These are phyloP conservation scores for Bombus superbus DNA, from an alignment of 1,140 invertebrate genomes.

Conservation along the genomic window DNA sequence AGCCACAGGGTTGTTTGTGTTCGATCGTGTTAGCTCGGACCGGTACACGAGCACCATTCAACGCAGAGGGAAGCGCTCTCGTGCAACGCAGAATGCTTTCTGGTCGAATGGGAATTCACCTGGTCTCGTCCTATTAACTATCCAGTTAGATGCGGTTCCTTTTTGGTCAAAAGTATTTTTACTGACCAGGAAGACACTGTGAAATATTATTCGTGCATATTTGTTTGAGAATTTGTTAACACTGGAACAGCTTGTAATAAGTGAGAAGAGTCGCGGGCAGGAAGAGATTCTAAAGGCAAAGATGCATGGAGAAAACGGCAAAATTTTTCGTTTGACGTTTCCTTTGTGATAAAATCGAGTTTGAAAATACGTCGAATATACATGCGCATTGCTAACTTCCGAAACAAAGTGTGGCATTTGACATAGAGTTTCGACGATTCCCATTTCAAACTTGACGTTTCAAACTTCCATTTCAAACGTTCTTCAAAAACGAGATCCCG, in stretches of 20 bases:
- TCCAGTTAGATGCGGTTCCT: background rate
- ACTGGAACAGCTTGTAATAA: too few relatives aligned
- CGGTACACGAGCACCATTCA: conserved; percentile 64
- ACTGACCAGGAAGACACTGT: background rate
- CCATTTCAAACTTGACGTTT: background rate
- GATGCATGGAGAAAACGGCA: too few relatives aligned
- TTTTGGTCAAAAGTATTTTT: background rate
- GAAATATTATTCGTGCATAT: background rate
- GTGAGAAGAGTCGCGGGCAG: too few relatives aligned
- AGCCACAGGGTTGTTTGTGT: conserved; percentile 57
- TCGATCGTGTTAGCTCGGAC: conserved; percentile 53
- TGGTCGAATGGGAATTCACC: conserved; percentile 24
- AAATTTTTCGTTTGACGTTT: background rate
- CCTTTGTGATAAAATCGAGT: background rate
- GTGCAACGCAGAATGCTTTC: conserved; percentile 38
- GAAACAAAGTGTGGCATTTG: background rate
- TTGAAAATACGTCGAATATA: background rate
- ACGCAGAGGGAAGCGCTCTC: conserved; percentile 23
- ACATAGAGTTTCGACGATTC: background rate
- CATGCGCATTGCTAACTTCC: background rate
- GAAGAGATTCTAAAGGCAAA: too few relatives aligned
- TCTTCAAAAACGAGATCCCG: background rate
- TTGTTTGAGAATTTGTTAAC: too few relatives aligned
- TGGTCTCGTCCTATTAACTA: conserved; percentile 10
- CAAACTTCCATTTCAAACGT: background rate